Percentiles rank a stretch among this genome's conserved stretches.
These are phyloP conservation scores for Hylaeus anthracinus DNA, from an alignment of 1,140 invertebrate genomes.

Conservation along the genomic window DNA sequence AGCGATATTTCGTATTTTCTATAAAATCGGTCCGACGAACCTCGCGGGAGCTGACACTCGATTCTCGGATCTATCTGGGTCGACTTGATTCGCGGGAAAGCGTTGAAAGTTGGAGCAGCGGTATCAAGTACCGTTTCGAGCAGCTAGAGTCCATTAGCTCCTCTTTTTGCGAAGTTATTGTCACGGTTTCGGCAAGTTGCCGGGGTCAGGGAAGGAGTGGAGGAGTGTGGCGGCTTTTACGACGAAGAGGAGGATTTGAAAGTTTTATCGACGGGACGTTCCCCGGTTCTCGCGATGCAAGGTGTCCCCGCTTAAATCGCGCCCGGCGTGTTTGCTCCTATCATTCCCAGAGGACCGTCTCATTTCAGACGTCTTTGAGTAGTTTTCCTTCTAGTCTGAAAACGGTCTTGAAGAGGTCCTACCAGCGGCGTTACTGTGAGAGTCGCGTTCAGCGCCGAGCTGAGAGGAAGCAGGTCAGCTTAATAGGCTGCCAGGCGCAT, in stretches of 20 bases:
- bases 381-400: constrained; percentile 45
- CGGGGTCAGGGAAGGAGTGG: too few relatives aligned
- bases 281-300: neutral
- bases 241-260: constrained; percentile 9
- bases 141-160: neutral
- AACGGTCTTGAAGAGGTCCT: constrained; percentile 44
- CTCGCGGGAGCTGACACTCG: too few relatives aligned
- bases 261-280: constrained; percentile 21
- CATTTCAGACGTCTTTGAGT: constrained; percentile 51
- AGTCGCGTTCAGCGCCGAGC: neutral
- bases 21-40: too few relatives aligned
- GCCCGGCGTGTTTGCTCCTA: constrained; percentile 26
- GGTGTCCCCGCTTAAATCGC: constrained; percentile 35
- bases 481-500: constrained; percentile 41
- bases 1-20: too few relatives aligned
- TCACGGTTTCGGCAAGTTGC: neutral
- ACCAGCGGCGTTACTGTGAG: constrained; percentile 17
- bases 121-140: neutral
- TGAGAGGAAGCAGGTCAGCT: constrained; percentile 42
- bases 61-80: too few relatives aligned
- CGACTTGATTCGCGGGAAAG: too few relatives aligned
- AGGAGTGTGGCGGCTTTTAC: neutral
- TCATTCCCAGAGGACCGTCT: constrained; percentile 40
- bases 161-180: neutral
- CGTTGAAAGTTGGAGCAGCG: neutral